Evolutionary conservation across 2,888 invertebrate genomes (phyloP), one percentile per base, ranked within the genome.

Genomic region (Caenorhabditis sp.): DNA sequence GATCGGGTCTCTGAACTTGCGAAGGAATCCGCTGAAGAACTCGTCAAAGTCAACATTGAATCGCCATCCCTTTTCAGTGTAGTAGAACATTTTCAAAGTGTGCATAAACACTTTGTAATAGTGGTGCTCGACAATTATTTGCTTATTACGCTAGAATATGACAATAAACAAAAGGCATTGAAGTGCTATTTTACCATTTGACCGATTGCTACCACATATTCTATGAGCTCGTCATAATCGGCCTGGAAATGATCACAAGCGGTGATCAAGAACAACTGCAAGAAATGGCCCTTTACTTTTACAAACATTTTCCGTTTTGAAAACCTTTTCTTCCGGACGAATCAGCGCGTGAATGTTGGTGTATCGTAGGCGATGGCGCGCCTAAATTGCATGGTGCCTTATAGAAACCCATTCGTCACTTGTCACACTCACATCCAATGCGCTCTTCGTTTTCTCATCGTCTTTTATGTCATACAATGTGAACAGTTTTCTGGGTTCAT

Each of bases 51-150:
- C 70, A 0, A 70, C n/a, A 20, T 46, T 17, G 39, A 70, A 70
- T 0, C 70, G 59, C 70, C 70, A 70, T 0, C 70, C 70, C 43
- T 70, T 70, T 35, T 70, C 70, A 24, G 70, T 70, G 30, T 70
- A 70, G 35, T 70, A 70, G 53, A 70, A 70, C 70, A 53, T 61
- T 53, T 61, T 70, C 50, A 70, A 53, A 30, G 70, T 70, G 59
- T 70, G 59, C 70, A 70, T 70, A 59, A 50, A 70, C 53, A 59
- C 17, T 35, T 59, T 70, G 52, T 59, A 70, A 59, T 59, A 59
- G 59, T 35, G 46, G 52, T 70, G 70, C 35, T 70, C 70, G 43
- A 70, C 70, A 8, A 59, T 59, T 52, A 59, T 59, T 59, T 70
- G 59, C 53, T 70, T 70, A 70, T 70, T 59, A 52, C 59, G 39